Conservation (phyloP, 2,888 invertebrate species). For the Furcula furcula region DNA sequence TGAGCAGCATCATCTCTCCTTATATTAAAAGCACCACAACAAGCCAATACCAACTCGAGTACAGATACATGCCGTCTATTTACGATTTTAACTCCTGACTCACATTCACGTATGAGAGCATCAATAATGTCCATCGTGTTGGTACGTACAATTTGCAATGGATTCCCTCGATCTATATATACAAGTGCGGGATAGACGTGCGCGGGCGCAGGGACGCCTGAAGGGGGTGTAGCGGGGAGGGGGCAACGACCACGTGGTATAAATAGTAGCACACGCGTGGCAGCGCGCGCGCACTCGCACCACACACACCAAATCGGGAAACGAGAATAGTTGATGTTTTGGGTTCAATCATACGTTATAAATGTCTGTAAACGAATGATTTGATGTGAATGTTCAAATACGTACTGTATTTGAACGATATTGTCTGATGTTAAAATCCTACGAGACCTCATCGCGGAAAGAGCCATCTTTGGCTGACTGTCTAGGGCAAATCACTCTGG, state of each 20-base stretch:
- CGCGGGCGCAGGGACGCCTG: slow-evolving; percentile 14
- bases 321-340: slow-evolving; percentile 44
- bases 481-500: too few species aligned
- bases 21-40: too few species aligned
- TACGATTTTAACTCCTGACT: slow-evolving; percentile 41
- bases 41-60: slow-evolving; percentile 9
- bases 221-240: slow-evolving; percentile 26
- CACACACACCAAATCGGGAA: slow-evolving; percentile 74
- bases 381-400: too few species aligned
- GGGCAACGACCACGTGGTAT: slow-evolving; percentile 61
- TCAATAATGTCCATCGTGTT: slow-evolving; percentile 33
- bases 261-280: slow-evolving; percentile 71
- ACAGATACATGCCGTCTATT: slow-evolving; percentile 24
- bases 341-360: slow-evolving; percentile 6
- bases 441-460: too few species aligned
- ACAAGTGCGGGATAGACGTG: slow-evolving; percentile 51
- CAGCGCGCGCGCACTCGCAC: slow-evolving; percentile 50
- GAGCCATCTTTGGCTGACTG: too few species aligned
- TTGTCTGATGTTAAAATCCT: too few species aligned
- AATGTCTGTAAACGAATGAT: background rate
- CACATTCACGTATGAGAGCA: slow-evolving; percentile 41
- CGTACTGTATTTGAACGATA: too few species aligned
- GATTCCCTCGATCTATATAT: slow-evolving; percentile 71
- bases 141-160: slow-evolving; percentile 57
- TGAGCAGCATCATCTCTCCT: too few species aligned